phyloP scores from a whole-genome alignment of 1,140 invertebrate species.

The Psix sp. region DNA sequence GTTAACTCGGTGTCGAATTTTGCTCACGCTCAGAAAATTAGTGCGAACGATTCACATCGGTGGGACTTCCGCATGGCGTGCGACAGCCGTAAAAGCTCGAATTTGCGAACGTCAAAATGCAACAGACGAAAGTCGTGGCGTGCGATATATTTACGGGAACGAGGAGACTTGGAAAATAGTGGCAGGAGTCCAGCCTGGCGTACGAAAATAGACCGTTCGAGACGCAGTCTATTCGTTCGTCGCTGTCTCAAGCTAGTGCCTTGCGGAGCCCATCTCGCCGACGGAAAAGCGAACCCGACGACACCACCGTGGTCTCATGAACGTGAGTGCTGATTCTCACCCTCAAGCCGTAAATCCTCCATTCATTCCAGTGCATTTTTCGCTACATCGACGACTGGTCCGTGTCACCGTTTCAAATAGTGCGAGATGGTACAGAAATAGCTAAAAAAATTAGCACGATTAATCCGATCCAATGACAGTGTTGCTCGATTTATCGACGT shows the following conservation, averaged over 20 bases:
- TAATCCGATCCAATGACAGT: slow-evolving; percentile 15
- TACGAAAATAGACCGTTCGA: slow-evolving; percentile 70
- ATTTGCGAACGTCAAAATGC: slow-evolving; percentile 58
- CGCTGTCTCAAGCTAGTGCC: slow-evolving; percentile 61
- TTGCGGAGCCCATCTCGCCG: slow-evolving; percentile 67
- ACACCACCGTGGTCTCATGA: slow-evolving; percentile 64
- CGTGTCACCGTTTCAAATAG: slow-evolving; percentile 23
- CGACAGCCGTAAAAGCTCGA: slow-evolving; percentile 50
- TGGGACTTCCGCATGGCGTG: slow-evolving; percentile 51
- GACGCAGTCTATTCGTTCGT: slow-evolving; percentile 61
- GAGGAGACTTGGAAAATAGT: slow-evolving; percentile 72
- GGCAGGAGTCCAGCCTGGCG: slow-evolving; percentile 71
- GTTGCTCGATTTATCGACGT: slow-evolving; percentile 1
- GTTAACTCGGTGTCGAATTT: too few relatives aligned
- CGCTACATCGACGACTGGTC: background rate
- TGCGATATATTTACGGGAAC: slow-evolving; percentile 74
- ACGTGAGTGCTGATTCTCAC: slow-evolving; percentile 64
- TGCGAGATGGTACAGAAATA: slow-evolving; percentile 41
- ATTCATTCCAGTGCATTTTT: background rate
- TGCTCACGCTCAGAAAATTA: too few relatives aligned
- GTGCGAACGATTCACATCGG: too few relatives aligned
- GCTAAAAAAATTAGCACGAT: slow-evolving; percentile 18
- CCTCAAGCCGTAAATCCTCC: background rate
- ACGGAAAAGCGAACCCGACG: slow-evolving; percentile 62
- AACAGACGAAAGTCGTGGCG: slow-evolving; percentile 56